phyloP scores from a whole-genome alignment of 2,888 invertebrate genomes.

The Tubulanus polymorphus region DNA sequence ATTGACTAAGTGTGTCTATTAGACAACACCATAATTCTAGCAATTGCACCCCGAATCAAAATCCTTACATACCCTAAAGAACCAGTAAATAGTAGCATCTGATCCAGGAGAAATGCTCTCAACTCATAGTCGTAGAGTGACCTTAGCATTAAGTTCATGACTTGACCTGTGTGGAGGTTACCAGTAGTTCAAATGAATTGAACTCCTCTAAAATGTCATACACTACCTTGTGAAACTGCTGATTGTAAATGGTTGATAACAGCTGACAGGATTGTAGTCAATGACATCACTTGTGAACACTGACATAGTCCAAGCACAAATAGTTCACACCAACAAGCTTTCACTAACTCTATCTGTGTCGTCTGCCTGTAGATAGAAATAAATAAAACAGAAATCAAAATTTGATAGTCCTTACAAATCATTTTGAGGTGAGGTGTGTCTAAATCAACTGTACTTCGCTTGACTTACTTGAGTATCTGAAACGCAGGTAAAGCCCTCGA shows the following conservation, averaged over 20 bases:
- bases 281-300: conserved; percentile 72
- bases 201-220: not conserved
- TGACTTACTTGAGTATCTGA: conserved; percentile 68
- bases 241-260: conserved; percentile 76
- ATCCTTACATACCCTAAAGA: too few relatives aligned
- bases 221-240: conserved; percentile 63
- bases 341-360: conserved; percentile 76
- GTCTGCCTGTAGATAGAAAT: conserved; percentile 65
- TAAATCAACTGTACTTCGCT: too few relatives aligned
- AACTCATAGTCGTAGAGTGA: too few relatives aligned
- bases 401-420: not conserved
- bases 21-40: too few relatives aligned
- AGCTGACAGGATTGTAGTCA: conserved; percentile 77
- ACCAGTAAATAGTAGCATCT: too few relatives aligned
- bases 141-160: too few relatives aligned
- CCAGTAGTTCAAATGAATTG: too few relatives aligned
- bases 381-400: too few relatives aligned
- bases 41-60: too few relatives aligned
- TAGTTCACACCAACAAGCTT: conserved; percentile 87
- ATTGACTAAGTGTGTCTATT: too few relatives aligned
- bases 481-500: conserved; percentile 79
- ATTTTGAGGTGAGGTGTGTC: not conserved
- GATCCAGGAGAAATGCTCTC: too few relatives aligned
- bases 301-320: conserved; percentile 88
- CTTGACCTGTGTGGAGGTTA: too few relatives aligned